Evolutionary conservation across 2,888 invertebrate genomes (phyloP).

Genomic region (Crepidodera aurea): DNA sequence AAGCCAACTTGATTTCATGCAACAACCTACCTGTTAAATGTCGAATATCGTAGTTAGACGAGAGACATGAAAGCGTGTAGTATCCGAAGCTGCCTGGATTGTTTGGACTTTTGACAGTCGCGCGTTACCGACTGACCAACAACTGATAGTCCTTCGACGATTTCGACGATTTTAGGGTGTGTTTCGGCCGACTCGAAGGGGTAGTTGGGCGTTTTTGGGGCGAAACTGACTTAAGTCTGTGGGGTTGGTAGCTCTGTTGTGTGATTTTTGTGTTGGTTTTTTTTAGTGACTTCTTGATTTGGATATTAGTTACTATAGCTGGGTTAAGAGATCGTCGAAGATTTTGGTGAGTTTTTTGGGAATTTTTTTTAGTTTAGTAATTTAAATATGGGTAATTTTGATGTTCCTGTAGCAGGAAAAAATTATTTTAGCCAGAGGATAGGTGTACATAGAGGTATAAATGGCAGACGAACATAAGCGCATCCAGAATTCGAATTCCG

Average conservation of each 20-base stretch:
- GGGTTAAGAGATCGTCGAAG: no score
- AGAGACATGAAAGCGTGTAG: slow-evolving; percentile 35
- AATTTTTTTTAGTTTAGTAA: no score
- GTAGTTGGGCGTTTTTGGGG: not conserved
- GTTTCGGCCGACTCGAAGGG: not conserved
- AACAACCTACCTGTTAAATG: slow-evolving; percentile 42
- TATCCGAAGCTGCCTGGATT: not conserved
- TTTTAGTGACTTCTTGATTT: not conserved
- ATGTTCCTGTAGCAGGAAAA: no score
- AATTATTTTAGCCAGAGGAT: no score
- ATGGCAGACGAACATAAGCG: no score
- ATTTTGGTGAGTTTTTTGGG: no score
- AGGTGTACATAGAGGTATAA: no score
- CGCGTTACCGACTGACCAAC: not conserved
- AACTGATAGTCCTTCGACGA: not conserved
- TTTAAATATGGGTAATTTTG: no score
- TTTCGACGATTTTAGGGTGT: not conserved
- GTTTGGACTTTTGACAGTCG: not conserved
- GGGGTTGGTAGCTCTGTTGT: not conserved
- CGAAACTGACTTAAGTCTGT: not conserved
- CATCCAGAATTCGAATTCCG: no score
- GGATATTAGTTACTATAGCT: not conserved
- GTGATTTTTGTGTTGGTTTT: not conserved
- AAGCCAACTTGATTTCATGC: slow-evolving; percentile 37
- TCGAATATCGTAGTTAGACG: slow-evolving; percentile 39